Base-by-base conservation (phyloP, 2,888 invertebrate species). In the Temnothorax unifasciatus region DNA sequence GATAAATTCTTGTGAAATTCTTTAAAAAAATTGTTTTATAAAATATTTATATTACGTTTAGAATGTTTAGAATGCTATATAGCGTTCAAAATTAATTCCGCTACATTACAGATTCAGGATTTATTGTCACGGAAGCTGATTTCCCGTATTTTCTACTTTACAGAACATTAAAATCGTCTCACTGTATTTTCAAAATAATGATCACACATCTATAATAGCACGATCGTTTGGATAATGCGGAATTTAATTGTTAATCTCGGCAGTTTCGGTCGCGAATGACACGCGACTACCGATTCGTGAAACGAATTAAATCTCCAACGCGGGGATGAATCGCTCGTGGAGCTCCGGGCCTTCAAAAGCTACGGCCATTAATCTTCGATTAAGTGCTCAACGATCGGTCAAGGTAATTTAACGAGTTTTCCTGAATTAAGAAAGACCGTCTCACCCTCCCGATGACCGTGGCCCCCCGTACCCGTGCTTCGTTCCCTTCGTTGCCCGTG, bases 351-450 rank as follows among this genome's bases (percentile, higher is more conserved):
- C 63, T 50, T 44, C 47, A 77, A 74, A 86, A 81, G 76, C 74
- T 77, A 86, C 84, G 86, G 92, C 92, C 93, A 94, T 95, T 94
- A 93, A 94, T 94, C 94, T 94, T 94, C 94, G 94, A 94, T 94
- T 93, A 94, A 94, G 92, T 92, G 92, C 93, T 93, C 93, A 91
- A 81, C 93, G 92, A 94, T 94, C 90, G 94, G 93, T 92, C 93
- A 92, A 92, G 93, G 92, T 91, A 94, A 94, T 94, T 94, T 94
- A 88, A 93, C 93, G 94, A 94, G 93, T 93, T 94, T 94, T 92
- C 93, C 85, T 91, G 93, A 94, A 95, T 93, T 92, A 91, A 92
- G 94, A 92, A 94, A 94, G 88, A 90, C 87, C 83, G 85, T 88
- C 87, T 85, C 81, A 84, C 87, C 88, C 82, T 81, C 84, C 71